Conservation (phyloP, 2,113 vertebrate species). For the Pungitius pungitius region DNA sequence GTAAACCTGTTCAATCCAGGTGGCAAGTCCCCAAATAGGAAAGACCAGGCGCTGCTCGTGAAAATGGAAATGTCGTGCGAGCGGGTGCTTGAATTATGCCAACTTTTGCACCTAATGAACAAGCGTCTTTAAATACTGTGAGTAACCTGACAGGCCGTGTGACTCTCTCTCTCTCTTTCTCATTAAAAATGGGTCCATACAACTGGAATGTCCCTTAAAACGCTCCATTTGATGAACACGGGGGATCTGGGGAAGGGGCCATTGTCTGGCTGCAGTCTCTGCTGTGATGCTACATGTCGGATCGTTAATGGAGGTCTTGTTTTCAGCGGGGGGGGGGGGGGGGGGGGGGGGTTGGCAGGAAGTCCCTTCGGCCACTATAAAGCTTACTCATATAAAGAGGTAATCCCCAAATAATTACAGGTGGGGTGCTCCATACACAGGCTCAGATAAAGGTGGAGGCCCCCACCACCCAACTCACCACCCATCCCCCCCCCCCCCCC, state of each 20-base stretch:
- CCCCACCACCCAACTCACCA: conserved; percentile 32
- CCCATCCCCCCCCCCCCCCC: not conserved
- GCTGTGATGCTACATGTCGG: conserved; percentile 54
- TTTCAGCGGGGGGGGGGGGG: conserved; percentile 5
- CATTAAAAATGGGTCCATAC: conserved; percentile 16
- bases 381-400: conserved; percentile 65
- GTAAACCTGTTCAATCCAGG: conserved; percentile 20
- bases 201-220: conserved; percentile 20
- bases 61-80: conserved; percentile 41
- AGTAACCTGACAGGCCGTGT: conserved; percentile 13
- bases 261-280: conserved; percentile 55
- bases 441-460: conserved; percentile 37
- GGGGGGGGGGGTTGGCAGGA: conserved; percentile 32
- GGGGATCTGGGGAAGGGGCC: conserved; percentile 16
- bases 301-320: conserved; percentile 63
- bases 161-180: conserved; percentile 4
- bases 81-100: conserved; percentile 16
- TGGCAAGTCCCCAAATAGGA: conserved; percentile 10
- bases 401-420: conserved; percentile 76
- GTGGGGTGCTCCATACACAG: conserved; percentile 51
- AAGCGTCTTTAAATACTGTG: not conserved
- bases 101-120: not conserved
- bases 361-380: conserved; percentile 67
- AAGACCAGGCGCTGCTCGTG: conserved; percentile 5
- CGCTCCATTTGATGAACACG: not conserved